These are phyloP conservation scores for Drosophila pruinosa DNA, from an alignment of 1,140 invertebrate genomes.

Conservation along the genomic window DNA sequence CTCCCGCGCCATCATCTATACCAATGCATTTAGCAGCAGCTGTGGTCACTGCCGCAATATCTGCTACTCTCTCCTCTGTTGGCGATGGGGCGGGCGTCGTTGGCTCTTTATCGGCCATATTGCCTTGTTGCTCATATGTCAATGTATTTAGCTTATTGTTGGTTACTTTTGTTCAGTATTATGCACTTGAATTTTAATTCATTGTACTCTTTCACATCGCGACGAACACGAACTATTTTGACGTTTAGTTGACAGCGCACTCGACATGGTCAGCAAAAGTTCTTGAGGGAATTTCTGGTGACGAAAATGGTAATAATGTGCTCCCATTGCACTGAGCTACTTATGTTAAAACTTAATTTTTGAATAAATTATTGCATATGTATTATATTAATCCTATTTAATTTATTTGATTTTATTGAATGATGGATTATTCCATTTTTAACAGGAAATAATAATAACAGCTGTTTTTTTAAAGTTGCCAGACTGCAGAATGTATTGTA, in stretches of 20 bases:
- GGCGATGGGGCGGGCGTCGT: slow-evolving; percentile 75
- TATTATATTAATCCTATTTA: neutral
- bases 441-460: neutral
- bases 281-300: neutral
- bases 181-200: slow-evolving; percentile 22
- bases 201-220: slow-evolving; percentile 43
- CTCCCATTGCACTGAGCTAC: too few relatives aligned
- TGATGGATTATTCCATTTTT: neutral
- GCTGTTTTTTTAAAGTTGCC: slow-evolving; percentile 16
- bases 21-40: slow-evolving; percentile 9
- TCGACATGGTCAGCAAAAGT: neutral
- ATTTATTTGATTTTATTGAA: neutral
- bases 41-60: slow-evolving; percentile 22
- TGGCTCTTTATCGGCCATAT: slow-evolving; percentile 64
- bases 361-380: neutral
- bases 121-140: slow-evolving; percentile 45
- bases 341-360: too few relatives aligned
- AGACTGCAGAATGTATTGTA: slow-evolving; percentile 3
- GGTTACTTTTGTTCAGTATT: slow-evolving; percentile 7
- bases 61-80: slow-evolving; percentile 59
- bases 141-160: slow-evolving; percentile 8
- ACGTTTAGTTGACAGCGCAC: slow-evolving; percentile 61
- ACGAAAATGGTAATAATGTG: neutral
- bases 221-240: slow-evolving; percentile 54
- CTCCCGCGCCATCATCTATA: slow-evolving; percentile 5